phyloP scores from a whole-genome alignment of 2,113 vertebrate species.

The Galemys pyrenaicus region DNA sequence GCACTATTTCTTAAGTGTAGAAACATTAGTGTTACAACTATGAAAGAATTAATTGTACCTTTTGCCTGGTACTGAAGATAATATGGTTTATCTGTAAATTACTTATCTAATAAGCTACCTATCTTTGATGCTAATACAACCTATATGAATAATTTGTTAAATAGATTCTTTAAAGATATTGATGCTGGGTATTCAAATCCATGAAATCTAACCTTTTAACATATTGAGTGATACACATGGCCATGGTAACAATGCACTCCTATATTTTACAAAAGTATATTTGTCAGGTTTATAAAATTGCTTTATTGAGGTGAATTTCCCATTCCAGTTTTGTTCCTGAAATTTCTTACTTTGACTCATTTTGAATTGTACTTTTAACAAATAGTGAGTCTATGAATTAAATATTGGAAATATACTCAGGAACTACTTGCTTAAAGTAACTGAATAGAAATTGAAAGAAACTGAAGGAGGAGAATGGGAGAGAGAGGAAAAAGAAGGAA shows the following conservation, averaged over 20 bases:
- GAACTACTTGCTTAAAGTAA: not conserved
- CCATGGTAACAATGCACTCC: not conserved
- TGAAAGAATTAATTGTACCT: not conserved
- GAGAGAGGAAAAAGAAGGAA: not conserved
- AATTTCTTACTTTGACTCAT: not conserved
- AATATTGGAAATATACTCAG: not conserved
- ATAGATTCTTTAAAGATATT: not conserved
- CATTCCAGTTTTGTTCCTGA: conserved; percentile 23
- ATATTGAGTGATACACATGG: not conserved
- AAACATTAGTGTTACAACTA: not conserved
- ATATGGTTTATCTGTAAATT: not conserved
- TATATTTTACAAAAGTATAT: not conserved
- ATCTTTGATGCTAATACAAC: not conserved
- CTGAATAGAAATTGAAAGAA: not conserved
- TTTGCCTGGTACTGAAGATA: conserved; percentile 8
- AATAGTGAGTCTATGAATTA: not conserved
- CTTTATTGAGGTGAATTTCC: not conserved
- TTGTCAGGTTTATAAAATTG: not conserved
- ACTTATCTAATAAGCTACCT: not conserved
- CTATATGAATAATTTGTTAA: not conserved
- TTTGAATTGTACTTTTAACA: not conserved
- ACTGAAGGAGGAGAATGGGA: not conserved
- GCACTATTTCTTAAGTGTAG: not conserved
- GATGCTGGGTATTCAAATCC: not conserved
- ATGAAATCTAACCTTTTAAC: not conserved